These are phyloP conservation scores for Spilogale gracilis DNA, from an alignment of 2,113 vertebrate species.

Conservation along the genomic window DNA sequence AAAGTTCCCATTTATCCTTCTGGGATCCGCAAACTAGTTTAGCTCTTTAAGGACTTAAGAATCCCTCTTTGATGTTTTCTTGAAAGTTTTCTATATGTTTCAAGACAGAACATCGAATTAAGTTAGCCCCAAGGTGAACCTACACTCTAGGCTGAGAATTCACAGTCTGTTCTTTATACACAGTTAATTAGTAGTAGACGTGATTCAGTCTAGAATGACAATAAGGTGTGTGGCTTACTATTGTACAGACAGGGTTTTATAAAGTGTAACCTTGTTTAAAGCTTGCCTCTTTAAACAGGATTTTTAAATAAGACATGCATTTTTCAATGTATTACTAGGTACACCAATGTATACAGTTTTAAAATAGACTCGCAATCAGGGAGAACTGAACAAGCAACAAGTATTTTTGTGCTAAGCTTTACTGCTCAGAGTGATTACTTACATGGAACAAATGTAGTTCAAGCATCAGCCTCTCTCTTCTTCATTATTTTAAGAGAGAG, in stretches of 20 bases:
- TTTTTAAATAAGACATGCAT: background rate
- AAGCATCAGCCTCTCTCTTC: background rate
- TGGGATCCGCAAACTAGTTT: background rate
- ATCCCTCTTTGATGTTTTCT: constrained; percentile 37
- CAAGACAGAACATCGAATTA: background rate
- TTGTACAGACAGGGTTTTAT: background rate
- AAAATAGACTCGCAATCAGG: background rate
- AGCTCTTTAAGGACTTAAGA: background rate
- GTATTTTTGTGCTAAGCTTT: background rate
- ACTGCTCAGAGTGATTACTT: background rate
- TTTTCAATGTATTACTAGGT: background rate
- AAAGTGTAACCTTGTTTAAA: background rate
- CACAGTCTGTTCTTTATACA: background rate
- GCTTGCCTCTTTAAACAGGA: background rate
- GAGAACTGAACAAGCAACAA: background rate
- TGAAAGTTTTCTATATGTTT: background rate
- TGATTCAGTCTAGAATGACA: background rate
- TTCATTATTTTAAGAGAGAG: constrained; percentile 60
- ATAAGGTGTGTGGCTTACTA: background rate
- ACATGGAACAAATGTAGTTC: constrained; percentile 26
- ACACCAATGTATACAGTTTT: background rate
- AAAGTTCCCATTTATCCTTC: background rate
- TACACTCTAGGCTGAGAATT: background rate
- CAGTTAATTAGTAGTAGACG: background rate
- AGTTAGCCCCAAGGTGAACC: background rate